Conservation (phyloP, 1,140 invertebrate genomes). For the Cotesia vestalis region DNA sequence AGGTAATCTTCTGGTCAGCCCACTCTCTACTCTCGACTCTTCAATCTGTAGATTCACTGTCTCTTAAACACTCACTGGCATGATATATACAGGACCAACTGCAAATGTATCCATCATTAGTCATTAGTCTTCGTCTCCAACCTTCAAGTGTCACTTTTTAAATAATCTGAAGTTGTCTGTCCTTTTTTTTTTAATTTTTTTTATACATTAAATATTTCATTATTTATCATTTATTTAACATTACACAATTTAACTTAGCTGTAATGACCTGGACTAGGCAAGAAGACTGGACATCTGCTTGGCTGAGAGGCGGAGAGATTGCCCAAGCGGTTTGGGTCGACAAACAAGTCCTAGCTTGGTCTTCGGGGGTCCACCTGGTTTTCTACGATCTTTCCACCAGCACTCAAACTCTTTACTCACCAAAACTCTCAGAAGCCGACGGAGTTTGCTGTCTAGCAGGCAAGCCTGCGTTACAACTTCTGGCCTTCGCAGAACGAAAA, state of each 20-base stretch:
- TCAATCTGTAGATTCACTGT: background rate
- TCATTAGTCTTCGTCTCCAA: conserved; percentile 21
- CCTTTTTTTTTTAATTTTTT: no score
- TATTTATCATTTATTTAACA: background rate
- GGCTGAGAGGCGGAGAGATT: conserved; percentile 55
- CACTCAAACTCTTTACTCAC: conserved; percentile 45
- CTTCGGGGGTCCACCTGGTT: conserved; percentile 51
- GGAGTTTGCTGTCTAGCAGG: conserved; percentile 54
- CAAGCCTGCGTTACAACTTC: conserved; percentile 43
- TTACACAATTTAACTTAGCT: background rate
- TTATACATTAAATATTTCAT: background rate
- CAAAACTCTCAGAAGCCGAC: conserved; percentile 41
- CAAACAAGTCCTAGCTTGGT: conserved; percentile 56
- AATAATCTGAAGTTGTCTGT: conserved; percentile 7
- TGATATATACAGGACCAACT: background rate
- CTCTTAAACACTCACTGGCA: no score
- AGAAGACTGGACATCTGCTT: conserved; percentile 45
- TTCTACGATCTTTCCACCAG: conserved; percentile 50
- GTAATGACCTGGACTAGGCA: background rate
- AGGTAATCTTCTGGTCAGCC: no score
- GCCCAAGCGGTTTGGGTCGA: conserved; percentile 56
- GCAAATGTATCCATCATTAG: conserved; percentile 16
- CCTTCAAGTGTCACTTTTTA: conserved; percentile 1
- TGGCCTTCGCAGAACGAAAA: conserved; percentile 57
- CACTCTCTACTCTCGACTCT: no score